Evolutionary conservation across 2,113 vertebrate genomes (phyloP).

Genomic region (Theristicus caerulescens): DNA sequence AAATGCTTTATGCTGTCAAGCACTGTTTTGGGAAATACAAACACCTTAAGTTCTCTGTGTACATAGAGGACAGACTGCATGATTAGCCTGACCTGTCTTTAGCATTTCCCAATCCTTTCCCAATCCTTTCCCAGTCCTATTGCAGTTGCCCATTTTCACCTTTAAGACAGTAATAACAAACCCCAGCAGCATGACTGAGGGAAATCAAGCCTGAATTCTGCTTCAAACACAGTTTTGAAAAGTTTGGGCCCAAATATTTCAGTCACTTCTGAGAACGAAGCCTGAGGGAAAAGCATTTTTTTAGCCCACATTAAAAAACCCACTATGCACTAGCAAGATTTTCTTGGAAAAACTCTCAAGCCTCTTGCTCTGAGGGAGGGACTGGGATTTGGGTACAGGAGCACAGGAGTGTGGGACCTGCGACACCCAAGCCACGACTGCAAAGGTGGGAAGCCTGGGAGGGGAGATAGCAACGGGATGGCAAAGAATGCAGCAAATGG

Average conservation of each 20-base stretch:
- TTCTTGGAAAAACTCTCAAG: neutral
- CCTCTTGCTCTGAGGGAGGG: neutral
- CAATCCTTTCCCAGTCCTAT: neutral
- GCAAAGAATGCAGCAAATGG: neutral
- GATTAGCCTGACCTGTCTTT: neutral
- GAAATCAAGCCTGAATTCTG: neutral
- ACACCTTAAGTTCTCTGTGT: neutral
- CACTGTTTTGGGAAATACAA: slow-evolving; percentile 45
- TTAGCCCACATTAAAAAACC: neutral
- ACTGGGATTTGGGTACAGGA: neutral
- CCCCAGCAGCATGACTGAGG: neutral
- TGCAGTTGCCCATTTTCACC: neutral
- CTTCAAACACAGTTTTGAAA: neutral
- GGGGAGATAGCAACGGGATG: fast-evolving
- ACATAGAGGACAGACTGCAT: neutral
- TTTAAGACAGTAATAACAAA: neutral
- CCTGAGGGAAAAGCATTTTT: neutral
- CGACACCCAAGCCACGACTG: fast-evolving
- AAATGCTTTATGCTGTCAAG: slow-evolving; percentile 21
- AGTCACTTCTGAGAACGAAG: neutral
- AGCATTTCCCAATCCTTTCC: neutral
- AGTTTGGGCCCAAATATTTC: neutral
- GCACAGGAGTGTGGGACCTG: neutral
- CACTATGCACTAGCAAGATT: neutral
- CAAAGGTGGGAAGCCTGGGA: neutral